These are phyloP conservation scores for Paramuricea clavata DNA, from an alignment of 92 coral and sea anemone genomes.

Conservation along the genomic window DNA sequence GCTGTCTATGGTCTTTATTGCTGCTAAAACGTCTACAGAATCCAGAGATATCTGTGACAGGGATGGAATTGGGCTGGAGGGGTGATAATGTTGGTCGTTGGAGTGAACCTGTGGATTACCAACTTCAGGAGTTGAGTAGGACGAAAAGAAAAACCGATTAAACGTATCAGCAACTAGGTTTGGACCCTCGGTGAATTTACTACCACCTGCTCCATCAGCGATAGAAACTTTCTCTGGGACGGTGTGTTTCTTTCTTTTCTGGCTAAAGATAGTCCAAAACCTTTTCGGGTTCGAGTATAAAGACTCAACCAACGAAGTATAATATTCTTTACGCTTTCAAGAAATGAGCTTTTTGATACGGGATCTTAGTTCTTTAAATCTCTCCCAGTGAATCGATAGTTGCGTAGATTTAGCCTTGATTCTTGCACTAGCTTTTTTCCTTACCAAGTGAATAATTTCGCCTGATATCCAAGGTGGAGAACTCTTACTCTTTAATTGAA, in stretches of 20 bases:
- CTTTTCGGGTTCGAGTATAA: not conserved
- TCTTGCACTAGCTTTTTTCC: slow-evolving; percentile 53
- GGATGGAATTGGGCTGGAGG: no score
- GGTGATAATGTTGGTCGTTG: not conserved
- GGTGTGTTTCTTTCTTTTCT: not conserved
- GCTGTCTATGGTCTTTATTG: no score
- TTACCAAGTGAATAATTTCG: slow-evolving; percentile 51
- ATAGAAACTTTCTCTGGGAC: not conserved
- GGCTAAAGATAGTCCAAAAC: not conserved
- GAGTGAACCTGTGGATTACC: not conserved
- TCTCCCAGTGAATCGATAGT: not conserved
- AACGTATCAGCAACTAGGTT: not conserved
- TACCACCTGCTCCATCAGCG: not conserved
- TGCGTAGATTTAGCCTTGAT: slow-evolving; percentile 26
- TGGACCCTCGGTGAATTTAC: not conserved
- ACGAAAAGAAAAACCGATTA: not conserved
- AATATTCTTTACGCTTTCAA: not conserved
- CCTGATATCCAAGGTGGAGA: slow-evolving; percentile 62
- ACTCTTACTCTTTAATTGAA: not conserved
- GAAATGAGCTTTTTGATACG: not conserved
- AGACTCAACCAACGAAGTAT: not conserved
- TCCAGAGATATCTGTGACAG: no score
- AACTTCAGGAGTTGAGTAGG: not conserved
- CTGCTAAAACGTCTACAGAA: no score
- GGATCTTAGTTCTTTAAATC: slow-evolving; percentile 7